These are phyloP conservation scores for Megalonaias nervosa DNA, from an alignment of 1,140 invertebrate species.

Conservation along the genomic window DNA sequence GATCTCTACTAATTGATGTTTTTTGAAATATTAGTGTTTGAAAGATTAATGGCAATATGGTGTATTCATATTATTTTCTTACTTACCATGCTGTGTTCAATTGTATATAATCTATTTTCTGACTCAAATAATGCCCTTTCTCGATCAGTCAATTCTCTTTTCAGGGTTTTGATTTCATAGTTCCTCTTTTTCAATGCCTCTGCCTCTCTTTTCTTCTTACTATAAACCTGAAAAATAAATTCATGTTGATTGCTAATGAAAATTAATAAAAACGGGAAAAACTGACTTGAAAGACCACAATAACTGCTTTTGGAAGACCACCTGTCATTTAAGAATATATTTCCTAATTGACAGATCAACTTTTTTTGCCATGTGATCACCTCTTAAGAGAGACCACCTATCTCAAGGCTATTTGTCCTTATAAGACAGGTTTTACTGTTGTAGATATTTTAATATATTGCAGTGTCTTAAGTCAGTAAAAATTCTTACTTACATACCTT, in stretches of 20 bases:
- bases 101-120: conserved; percentile 47
- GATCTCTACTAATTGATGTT: too few species aligned
- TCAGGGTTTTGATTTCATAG: conserved; percentile 69
- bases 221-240: conserved; percentile 36
- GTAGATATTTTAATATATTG: too few species aligned
- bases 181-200: conserved; percentile 67
- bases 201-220: conserved; percentile 52
- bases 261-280: not conserved
- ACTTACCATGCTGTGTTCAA: conserved; percentile 53
- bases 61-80: too few species aligned
- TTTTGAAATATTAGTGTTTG: too few species aligned
- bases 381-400: not conserved
- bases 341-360: not conserved
- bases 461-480: too few species aligned
- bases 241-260: not conserved
- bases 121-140: conserved; percentile 56
- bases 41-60: too few species aligned
- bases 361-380: not conserved
- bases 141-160: conserved; percentile 62
- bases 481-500: too few species aligned
- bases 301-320: not conserved
- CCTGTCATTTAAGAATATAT: not conserved
- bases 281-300: not conserved
- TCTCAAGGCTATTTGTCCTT: too few species aligned
- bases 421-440: too few species aligned